phyloP scores from a whole-genome alignment of 2,888 invertebrate species.

The Seladonia tumulorum region DNA sequence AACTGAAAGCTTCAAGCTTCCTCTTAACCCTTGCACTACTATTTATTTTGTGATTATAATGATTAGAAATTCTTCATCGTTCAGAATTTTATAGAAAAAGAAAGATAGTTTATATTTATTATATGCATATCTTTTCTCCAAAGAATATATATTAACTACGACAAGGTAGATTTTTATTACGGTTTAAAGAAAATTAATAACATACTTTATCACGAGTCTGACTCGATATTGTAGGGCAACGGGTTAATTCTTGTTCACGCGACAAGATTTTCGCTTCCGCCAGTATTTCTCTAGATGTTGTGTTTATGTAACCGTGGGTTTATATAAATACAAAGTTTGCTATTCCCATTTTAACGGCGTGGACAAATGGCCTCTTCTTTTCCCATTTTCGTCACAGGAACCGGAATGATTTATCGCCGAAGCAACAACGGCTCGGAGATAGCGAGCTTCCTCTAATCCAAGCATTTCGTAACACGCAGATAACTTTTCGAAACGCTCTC shows the following conservation, averaged over 20 bases:
- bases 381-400: neutral
- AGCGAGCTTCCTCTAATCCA: constrained; percentile 9
- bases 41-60: too few species aligned
- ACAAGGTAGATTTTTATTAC: too few species aligned
- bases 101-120: too few species aligned
- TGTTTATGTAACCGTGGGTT: neutral
- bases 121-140: too few species aligned
- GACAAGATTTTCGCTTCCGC: neutral
- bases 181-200: too few species aligned
- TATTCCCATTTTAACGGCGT: neutral
- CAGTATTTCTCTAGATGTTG: neutral
- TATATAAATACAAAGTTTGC: neutral
- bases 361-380: neutral
- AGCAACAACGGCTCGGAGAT: constrained; percentile 2
- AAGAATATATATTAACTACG: too few species aligned
- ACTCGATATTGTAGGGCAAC: too few species aligned
- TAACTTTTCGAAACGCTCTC: constrained; percentile 17
- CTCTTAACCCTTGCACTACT: too few species aligned
- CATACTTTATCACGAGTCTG: too few species aligned
- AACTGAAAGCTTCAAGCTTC: neutral
- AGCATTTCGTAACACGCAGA: constrained; percentile 25
- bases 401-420: constrained; percentile 17
- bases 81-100: too few species aligned
- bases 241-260: neutral
- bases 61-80: too few species aligned